Evolutionary conservation across 2,888 invertebrate species (phyloP).

Genomic region (Oligia fasciuncula): DNA sequence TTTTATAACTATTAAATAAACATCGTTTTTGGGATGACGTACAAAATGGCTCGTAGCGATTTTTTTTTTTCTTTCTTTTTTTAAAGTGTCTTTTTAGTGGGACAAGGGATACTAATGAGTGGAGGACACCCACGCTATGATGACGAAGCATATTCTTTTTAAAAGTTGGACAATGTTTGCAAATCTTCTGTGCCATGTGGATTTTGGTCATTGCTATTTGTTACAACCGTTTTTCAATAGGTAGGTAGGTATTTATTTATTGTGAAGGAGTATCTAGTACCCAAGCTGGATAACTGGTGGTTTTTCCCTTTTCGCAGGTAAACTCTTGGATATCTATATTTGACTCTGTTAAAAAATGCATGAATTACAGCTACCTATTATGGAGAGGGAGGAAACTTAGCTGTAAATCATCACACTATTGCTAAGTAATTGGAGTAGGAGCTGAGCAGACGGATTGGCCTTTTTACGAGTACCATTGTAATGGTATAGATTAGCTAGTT

Average conservation of each 20-base stretch:
- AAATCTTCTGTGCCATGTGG: constrained; percentile 40
- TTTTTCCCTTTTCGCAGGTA: not conserved
- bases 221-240: not conserved
- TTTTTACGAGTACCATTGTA: not conserved
- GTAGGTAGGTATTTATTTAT: not conserved
- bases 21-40: constrained; percentile 86
- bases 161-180: constrained; percentile 70
- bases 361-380: not conserved
- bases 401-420: not conserved
- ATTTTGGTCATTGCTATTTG: constrained; percentile 27
- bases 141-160: constrained; percentile 79
- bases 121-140: constrained; percentile 86
- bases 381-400: not conserved
- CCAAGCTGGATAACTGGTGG: not conserved
- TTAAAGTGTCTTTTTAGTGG: constrained; percentile 75
- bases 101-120: constrained; percentile 88
- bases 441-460: not conserved
- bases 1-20: constrained; percentile 89
- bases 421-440: not conserved
- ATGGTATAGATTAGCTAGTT: not conserved
- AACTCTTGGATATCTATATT: not conserved
- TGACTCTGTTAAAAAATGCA: not conserved
- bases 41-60: constrained; percentile 85
- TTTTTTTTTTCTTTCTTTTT: constrained; percentile 61
- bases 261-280: not conserved